Percentiles rank a stretch among this genome's conserved stretches.
Conservation (phyloP, 1,140 invertebrate species). For the Philopotamus ludificatus region DNA sequence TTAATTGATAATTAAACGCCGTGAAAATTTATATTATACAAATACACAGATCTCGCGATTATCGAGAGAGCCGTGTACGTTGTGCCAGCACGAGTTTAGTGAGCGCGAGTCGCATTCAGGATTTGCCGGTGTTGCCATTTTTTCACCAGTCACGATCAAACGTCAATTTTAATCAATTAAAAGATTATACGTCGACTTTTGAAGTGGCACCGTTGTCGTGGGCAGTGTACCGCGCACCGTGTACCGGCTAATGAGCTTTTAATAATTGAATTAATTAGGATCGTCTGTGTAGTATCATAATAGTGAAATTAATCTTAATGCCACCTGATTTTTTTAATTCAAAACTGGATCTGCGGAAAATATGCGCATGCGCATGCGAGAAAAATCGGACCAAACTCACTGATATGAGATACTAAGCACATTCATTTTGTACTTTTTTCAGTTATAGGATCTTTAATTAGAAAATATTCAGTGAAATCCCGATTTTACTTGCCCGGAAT, state of each 20-base stretch:
- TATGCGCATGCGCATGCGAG: too few species aligned
- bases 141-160: not conserved
- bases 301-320: not conserved
- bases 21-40: too few species aligned
- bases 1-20: too few species aligned
- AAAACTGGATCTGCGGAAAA: too few species aligned
- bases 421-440: too few species aligned
- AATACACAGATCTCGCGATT: too few species aligned
- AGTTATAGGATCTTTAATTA: too few species aligned
- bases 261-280: not conserved
- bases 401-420: too few species aligned
- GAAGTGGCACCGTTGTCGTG: not conserved
- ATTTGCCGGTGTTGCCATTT: not conserved
- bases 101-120: not conserved
- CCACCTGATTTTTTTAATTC: too few species aligned
- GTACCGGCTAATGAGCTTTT: not conserved
- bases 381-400: too few species aligned
- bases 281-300: not conserved
- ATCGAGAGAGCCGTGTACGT: not conserved
- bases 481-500: too few species aligned
- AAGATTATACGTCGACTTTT: not conserved
- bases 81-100: not conserved
- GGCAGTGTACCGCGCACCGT: not conserved
- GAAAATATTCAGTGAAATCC: too few species aligned
- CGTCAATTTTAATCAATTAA: not conserved